Evolutionary conservation across 2,113 vertebrate genomes (phyloP).

Genomic region (Propithecus coquereli): DNA sequence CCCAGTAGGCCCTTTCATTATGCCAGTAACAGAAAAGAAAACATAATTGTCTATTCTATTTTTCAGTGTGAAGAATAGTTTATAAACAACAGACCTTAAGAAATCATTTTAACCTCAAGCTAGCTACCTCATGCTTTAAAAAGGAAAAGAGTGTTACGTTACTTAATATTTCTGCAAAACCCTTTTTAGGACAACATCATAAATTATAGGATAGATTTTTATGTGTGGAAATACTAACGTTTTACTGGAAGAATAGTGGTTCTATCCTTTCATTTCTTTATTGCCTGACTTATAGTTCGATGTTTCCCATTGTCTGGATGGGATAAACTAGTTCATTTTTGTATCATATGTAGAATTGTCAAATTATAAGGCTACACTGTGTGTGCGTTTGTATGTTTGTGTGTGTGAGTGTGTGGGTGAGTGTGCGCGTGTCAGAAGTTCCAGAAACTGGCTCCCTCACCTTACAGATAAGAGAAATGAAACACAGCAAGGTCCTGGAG

Average conservation of each 20-base stretch:
- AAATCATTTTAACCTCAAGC: conserved; percentile 34
- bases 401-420: too few relatives aligned
- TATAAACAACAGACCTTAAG: conserved; percentile 14
- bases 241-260: background rate
- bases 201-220: background rate
- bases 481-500: background rate
- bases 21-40: background rate
- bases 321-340: background rate
- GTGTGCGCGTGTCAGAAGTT: background rate
- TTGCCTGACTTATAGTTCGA: background rate
- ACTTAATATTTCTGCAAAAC: background rate
- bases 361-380: background rate
- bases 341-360: background rate
- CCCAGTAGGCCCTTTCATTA: background rate
- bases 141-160: background rate
- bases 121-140: background rate
- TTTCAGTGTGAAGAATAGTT: conserved; percentile 25
- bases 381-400: too few relatives aligned
- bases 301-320: background rate
- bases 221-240: background rate
- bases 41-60: background rate
- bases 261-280: background rate
- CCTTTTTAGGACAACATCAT: background rate
- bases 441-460: background rate
- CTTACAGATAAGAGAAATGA: background rate